A percentile compares a stretch with the other conserved stretches of the same genome.
Conservation (phyloP, 2,113 vertebrate species). For the Origma solitaria region DNA sequence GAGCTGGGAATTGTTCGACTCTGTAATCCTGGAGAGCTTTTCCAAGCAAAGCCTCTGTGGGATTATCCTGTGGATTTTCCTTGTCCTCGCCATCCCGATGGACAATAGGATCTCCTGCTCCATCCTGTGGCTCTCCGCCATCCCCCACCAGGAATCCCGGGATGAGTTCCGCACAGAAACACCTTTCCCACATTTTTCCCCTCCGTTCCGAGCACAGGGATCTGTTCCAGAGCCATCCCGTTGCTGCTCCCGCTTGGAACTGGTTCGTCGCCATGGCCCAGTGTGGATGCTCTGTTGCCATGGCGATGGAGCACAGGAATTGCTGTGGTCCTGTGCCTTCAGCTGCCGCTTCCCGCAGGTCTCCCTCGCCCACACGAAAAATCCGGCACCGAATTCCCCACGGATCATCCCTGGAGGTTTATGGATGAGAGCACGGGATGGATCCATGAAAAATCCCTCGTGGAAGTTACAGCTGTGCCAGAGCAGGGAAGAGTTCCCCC, state of each 20-base stretch:
- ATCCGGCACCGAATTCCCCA: not conserved
- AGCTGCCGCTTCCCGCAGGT: not conserved
- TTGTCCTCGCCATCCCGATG: not conserved
- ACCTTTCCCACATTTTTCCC: accelerated
- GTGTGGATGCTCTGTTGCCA: conserved; percentile 38
- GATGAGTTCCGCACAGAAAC: accelerated
- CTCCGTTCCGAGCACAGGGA: accelerated
- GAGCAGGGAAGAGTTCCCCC: not conserved
- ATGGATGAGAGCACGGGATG: not conserved
- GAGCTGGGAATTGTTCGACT: not conserved
- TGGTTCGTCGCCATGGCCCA: not conserved
- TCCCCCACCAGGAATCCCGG: accelerated
- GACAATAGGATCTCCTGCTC: accelerated
- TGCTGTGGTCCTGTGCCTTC: not conserved
- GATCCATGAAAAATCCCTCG: not conserved
- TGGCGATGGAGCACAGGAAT: conserved; percentile 23
- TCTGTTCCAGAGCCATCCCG: accelerated
- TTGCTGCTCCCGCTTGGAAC: not conserved
- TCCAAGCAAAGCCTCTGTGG: accelerated
- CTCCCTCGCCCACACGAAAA: not conserved
- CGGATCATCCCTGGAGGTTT: not conserved
- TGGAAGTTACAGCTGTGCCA: not conserved
- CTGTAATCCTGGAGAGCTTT: accelerated
- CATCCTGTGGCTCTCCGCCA: accelerated
- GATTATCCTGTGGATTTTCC: not conserved